These are phyloP conservation scores for Harpalus rubripes DNA, from an alignment of 2,888 invertebrate species.

Conservation along the genomic window DNA sequence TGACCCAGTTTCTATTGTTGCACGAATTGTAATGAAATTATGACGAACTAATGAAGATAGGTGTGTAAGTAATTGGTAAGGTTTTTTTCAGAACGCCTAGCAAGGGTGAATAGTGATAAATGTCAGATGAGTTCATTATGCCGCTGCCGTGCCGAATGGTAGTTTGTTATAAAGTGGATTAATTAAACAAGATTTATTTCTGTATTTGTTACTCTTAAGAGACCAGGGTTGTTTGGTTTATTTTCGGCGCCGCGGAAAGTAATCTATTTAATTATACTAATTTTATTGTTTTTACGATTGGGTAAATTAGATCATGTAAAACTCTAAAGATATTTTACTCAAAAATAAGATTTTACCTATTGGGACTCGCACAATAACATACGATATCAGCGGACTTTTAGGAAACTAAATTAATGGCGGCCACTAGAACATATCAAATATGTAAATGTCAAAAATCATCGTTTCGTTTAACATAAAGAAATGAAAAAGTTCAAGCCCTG, in stretches of 20 bases:
- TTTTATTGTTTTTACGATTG: conserved; percentile 2
- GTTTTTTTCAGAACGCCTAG: conserved; percentile 22
- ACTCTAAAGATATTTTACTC: not conserved
- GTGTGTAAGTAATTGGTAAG: conserved; percentile 53
- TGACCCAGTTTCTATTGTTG: conserved; percentile 27
- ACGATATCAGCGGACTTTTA: too few relatives aligned
- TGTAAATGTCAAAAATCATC: too few relatives aligned
- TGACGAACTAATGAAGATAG: conserved; percentile 43
- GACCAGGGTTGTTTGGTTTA: conserved; percentile 15
- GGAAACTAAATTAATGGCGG: too few relatives aligned
- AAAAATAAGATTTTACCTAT: too few relatives aligned
- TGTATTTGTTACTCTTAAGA: conserved; percentile 47
- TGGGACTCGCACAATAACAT: too few relatives aligned
- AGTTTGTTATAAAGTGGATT: conserved; percentile 57
- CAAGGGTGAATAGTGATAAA: conserved; percentile 27
- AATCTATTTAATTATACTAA: conserved; percentile 45
- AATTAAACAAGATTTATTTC: conserved; percentile 62
- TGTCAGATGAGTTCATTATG: conserved; percentile 58
- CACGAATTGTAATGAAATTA: conserved; percentile 42
- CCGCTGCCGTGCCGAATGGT: conserved; percentile 42
- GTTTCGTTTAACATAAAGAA: too few relatives aligned
- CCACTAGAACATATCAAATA: too few relatives aligned
- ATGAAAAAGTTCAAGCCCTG: too few relatives aligned
- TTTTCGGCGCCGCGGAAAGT: conserved; percentile 25
- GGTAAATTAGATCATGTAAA: not conserved